Percentiles rank a stretch among this genome's conserved stretches.
phyloP scores from a whole-genome alignment of 2,888 invertebrate genomes.

The Campoplex capitator region DNA sequence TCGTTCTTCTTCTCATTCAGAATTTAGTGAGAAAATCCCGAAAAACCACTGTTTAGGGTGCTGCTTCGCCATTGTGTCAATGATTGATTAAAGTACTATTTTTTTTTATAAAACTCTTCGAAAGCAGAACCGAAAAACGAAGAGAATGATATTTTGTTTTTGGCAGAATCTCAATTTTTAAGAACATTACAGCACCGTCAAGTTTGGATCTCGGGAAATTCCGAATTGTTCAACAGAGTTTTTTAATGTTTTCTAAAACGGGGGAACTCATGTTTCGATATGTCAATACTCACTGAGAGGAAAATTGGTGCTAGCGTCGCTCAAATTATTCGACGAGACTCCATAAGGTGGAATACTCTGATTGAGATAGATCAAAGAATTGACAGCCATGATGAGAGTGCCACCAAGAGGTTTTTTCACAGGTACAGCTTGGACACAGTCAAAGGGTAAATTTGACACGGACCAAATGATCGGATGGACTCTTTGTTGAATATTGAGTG shows the following conservation, averaged over 20 bases:
- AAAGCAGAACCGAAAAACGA: background rate
- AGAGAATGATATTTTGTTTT: background rate
- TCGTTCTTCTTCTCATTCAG: too few relatives aligned
- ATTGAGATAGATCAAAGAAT: conserved; percentile 97
- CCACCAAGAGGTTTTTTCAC: conserved; percentile 98
- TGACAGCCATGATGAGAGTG: conserved; percentile 96
- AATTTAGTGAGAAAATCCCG: background rate
- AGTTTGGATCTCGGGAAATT: too few relatives aligned
- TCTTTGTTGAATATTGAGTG: conserved; percentile 96
- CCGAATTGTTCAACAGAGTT: background rate
- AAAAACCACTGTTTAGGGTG: background rate
- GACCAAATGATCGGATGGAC: conserved; percentile 99
- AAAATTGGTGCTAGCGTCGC: conserved; percentile 95
- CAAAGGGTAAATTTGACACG: conserved; percentile 96
- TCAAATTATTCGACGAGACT: conserved; percentile 96
- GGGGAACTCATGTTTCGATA: background rate
- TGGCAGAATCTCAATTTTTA: background rate
- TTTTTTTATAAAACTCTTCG: background rate
- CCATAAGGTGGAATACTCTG: conserved; percentile 98
- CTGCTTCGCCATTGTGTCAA: background rate
- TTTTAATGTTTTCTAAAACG: too few relatives aligned
- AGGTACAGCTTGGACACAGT: conserved; percentile 94
- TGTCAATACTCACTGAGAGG: conserved; percentile 89
- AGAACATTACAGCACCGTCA: background rate
- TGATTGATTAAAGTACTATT: background rate